Evolutionary conservation across 2,888 invertebrate species (phyloP), one percentile per base, ranked within the genome.

Genomic region (Rhingia campestris): DNA sequence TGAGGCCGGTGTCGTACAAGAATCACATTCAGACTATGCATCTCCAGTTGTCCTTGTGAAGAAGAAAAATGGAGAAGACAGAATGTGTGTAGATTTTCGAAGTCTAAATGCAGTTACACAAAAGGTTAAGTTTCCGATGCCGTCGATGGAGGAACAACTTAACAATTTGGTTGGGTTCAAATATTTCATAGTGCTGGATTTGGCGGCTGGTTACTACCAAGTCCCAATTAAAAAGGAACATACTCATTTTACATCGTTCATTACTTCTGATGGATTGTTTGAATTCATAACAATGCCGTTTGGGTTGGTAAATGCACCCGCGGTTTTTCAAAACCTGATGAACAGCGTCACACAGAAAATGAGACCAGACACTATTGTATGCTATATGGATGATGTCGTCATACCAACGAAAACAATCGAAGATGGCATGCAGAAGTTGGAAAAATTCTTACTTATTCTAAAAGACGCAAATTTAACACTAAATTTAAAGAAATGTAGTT

Each of bases 131-230:
- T 56, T 41, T 10, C 69, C 69, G 3, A 41, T 70, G 22, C 77
- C 70, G 0, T 10, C 63, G 3, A 14, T 70, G 4, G 77, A 77
- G 6, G 64, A 72, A 45, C 51, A 77, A 37, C 32, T 77, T 0
- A 70, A 70, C 32, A 9, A 37, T 4, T 9, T 77, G 5, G 64
- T 41, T 1, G 66, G 74, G 0, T 59, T 35, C 12, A 53, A 75
- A 5, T 67, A 53, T 10, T 75, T 37, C 32, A 37, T 22, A 1
- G 53, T 53, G 0, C 35, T 75, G 2, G 67, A 75, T 3, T 37
- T 67, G 6, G 74, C 74, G 0, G 66, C 72, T 1, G 61, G 54
- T 1, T 73, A 73, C 35, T 72, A 72, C n/a, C 64, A 74, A 9
- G 53, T 75, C 4, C 67, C 59, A 1, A 67, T 75, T 6, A 66